A percentile compares a stretch with the other conserved stretches of the same genome.
These are phyloP conservation scores for Bryconaethiops microstoma DNA, from an alignment of 2,797 vertebrate species.

Conservation along the genomic window DNA sequence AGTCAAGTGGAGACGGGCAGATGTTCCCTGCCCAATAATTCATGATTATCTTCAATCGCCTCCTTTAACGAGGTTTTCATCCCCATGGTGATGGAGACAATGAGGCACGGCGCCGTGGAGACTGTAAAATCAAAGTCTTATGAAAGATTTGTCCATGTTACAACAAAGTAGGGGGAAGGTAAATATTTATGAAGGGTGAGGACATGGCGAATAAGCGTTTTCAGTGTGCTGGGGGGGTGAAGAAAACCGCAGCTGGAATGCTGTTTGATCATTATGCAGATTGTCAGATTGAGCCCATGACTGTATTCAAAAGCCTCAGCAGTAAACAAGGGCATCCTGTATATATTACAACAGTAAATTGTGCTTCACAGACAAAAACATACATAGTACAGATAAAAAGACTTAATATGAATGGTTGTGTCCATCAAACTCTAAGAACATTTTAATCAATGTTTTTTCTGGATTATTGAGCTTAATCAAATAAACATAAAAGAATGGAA, in stretches of 20 bases:
- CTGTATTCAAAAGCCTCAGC: not conserved
- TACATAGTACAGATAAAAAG: no score
- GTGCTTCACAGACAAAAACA: not conserved
- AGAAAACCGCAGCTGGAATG: not conserved
- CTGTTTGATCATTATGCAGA: not conserved
- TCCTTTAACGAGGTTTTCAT: slow-evolving; percentile 66
- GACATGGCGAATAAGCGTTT: slow-evolving; percentile 22
- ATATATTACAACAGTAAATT: not conserved
- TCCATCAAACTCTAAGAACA: no score
- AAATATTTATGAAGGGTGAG: slow-evolving; percentile 47
- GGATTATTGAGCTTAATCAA: no score
- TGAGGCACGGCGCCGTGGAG: slow-evolving; percentile 47
- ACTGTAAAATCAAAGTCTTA: slow-evolving; percentile 65
- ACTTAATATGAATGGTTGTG: no score
- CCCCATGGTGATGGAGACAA: slow-evolving; percentile 59
- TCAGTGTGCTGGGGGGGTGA: not conserved
- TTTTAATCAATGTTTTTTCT: no score
- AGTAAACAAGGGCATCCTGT: not conserved
- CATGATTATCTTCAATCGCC: slow-evolving; percentile 70
- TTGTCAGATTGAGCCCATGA: not conserved
- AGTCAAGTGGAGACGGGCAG: slow-evolving; percentile 62
- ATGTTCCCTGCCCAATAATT: slow-evolving; percentile 69
- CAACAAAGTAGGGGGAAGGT: slow-evolving; percentile 57
- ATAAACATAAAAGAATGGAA: not conserved
- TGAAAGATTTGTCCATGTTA: slow-evolving; percentile 64